Conservation (phyloP, 2,888 invertebrate species). For the Diploptera punctata region DNA sequence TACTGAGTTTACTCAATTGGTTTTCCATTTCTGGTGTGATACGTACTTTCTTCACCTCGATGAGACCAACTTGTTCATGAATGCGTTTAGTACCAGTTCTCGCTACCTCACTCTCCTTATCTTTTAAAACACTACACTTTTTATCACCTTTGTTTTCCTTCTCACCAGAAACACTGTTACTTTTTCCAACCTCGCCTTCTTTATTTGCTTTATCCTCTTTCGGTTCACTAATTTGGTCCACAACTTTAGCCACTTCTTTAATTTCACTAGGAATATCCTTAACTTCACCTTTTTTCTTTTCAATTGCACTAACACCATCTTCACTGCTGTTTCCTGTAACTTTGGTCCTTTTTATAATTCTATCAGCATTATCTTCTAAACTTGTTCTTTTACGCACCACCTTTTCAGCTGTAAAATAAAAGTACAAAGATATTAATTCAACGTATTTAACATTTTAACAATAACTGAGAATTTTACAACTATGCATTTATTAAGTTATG, state of each 20-base stretch:
- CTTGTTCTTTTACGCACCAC: neutral
- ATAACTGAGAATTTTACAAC: no score
- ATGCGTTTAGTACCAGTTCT: neutral
- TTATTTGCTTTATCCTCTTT: neutral
- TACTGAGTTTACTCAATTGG: neutral
- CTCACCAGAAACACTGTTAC: no score
- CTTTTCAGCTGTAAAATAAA: neutral
- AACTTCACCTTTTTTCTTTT: neutral
- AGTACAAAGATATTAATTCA: no score
- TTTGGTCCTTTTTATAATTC: neutral
- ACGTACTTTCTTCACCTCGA: conserved; percentile 5
- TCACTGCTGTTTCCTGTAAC: neutral
- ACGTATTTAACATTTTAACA: no score
- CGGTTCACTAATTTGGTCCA: neutral
- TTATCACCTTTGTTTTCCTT: neutral
- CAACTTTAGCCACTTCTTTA: neutral
- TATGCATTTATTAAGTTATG: no score
- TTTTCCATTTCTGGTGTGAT: neutral
- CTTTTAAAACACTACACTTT: neutral
- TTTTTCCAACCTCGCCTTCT: no score
- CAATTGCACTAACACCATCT: neutral
- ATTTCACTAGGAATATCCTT: neutral
- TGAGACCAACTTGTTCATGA: neutral
- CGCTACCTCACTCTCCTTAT: neutral
- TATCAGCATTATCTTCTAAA: neutral